Conservation (phyloP, 1,140 invertebrate genomes). For the Drosophila asahinai region DNA sequence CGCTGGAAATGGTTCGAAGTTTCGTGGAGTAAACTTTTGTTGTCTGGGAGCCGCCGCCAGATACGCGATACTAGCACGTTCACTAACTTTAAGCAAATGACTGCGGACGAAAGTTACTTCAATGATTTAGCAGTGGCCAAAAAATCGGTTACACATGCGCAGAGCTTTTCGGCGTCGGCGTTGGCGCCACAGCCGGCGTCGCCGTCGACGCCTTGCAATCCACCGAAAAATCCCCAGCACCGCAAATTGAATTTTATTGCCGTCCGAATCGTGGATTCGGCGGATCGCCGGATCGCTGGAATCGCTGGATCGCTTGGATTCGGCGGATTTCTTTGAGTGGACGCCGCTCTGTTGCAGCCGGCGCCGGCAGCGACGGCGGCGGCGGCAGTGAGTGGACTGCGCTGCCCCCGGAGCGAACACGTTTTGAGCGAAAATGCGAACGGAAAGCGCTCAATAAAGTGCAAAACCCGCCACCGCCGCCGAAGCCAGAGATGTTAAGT, state of each 20-base stretch:
- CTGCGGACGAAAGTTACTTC: constrained; percentile 85
- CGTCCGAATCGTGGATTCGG: constrained; percentile 36
- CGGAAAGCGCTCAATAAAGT: constrained; percentile 75
- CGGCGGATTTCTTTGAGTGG: constrained; percentile 9
- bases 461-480: constrained; percentile 50
- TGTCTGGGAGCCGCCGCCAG: constrained; percentile 63
- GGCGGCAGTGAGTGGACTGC: constrained; percentile 6
- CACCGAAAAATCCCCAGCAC: constrained; percentile 10
- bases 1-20: constrained; percentile 16
- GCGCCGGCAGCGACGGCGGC: neutral
- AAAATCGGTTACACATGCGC: constrained; percentile 80
- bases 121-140: constrained; percentile 85
- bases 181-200: constrained; percentile 10
- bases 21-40: constrained; percentile 5
- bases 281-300: constrained; percentile 1
- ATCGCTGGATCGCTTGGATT: constrained; percentile 2
- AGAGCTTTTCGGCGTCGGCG: constrained; percentile 49
- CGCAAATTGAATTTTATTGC: constrained; percentile 75
- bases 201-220: constrained; percentile 33
- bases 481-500: constrained; percentile 46
- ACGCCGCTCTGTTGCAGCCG: neutral
- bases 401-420: constrained; percentile 27
- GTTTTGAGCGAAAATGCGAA: constrained; percentile 70
- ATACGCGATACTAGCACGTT: constrained; percentile 84
- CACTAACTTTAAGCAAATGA: constrained; percentile 85